Evolutionary conservation across 2,888 invertebrate genomes (phyloP).

Genomic region (Sabatieria punctata): DNA sequence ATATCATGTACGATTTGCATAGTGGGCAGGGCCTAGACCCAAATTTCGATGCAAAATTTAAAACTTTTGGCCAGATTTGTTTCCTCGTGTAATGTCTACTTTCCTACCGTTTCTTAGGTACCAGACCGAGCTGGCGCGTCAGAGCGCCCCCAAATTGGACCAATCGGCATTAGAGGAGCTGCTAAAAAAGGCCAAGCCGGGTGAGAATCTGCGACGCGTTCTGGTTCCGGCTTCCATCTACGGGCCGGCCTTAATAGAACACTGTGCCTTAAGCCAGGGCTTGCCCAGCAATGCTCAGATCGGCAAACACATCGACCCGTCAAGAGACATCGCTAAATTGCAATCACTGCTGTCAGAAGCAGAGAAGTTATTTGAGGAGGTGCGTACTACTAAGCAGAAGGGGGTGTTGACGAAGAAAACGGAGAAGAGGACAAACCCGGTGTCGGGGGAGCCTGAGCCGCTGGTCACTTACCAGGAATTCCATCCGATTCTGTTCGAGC

Average conservation of each 20-base stretch:
- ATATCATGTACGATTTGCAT: too few relatives aligned
- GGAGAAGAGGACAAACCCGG: constrained; percentile 43
- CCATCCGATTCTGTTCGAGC: constrained; percentile 67
- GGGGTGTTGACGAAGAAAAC: constrained; percentile 53
- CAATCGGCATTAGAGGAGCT: not conserved
- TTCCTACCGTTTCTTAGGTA: too few relatives aligned
- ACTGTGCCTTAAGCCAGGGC: constrained; percentile 56
- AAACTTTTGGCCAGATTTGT: not conserved
- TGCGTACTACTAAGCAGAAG: not conserved
- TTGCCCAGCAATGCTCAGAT: constrained; percentile 42
- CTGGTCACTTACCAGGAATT: constrained; percentile 59
- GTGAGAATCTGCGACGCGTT: constrained; percentile 9
- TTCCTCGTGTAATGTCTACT: not conserved
- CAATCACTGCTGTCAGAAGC: constrained; percentile 50
- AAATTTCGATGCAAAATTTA: not conserved
- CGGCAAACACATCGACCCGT: constrained; percentile 37
- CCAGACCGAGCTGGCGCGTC: constrained; percentile 56
- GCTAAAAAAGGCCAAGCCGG: constrained; percentile 3
- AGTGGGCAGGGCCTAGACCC: too few relatives aligned
- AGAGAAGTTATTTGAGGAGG: constrained; percentile 39
- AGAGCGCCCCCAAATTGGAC: constrained; percentile 16
- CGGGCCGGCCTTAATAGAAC: constrained; percentile 77
- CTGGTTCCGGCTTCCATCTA: constrained; percentile 42
- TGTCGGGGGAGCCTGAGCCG: not conserved
- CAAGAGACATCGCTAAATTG: constrained; percentile 36